Evolutionary conservation across 1,140 invertebrate genomes (phyloP).

Genomic region (Thaumatotibia leucotreta): DNA sequence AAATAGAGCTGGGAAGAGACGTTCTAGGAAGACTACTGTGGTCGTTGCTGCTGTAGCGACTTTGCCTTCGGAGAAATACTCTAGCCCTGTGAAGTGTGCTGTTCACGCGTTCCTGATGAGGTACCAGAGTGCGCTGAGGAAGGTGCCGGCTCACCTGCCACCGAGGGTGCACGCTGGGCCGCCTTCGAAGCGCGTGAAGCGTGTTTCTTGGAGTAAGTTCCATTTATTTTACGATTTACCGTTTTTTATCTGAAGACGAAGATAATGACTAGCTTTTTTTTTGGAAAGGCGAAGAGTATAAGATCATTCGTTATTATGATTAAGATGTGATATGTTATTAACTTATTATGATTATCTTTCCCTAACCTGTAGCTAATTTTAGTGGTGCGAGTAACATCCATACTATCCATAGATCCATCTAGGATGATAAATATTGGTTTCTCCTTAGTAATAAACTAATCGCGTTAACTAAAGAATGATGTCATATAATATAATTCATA

Average conservation of each 20-base stretch:
- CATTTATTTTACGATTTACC: background rate
- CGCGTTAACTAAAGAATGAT: no score
- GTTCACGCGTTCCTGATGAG: conserved; percentile 56
- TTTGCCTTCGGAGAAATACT: background rate
- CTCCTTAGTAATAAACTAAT: no score
- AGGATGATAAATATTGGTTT: no score
- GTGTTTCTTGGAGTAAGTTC: conserved; percentile 70
- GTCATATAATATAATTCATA: no score
- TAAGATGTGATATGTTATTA: no score
- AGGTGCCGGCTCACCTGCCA: conserved; percentile 55
- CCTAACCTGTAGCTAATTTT: no score
- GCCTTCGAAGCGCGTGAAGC: conserved; percentile 58
- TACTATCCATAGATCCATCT: no score
- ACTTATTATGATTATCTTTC: no score
- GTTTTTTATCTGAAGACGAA: background rate
- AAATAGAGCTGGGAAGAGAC: conserved; percentile 34
- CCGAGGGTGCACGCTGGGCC: conserved; percentile 57
- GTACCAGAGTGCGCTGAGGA: conserved; percentile 59
- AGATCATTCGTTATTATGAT: no score
- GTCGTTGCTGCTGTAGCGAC: background rate
- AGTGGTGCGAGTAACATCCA: no score
- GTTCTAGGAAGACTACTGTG: conserved; percentile 29
- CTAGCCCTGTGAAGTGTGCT: conserved; percentile 49
- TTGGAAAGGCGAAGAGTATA: background rate
- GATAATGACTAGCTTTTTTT: background rate